A percentile compares a stretch with the other conserved stretches of the same genome.
phyloP scores from a whole-genome alignment of 2,888 invertebrate species.

The Trichopria drosophilae region DNA sequence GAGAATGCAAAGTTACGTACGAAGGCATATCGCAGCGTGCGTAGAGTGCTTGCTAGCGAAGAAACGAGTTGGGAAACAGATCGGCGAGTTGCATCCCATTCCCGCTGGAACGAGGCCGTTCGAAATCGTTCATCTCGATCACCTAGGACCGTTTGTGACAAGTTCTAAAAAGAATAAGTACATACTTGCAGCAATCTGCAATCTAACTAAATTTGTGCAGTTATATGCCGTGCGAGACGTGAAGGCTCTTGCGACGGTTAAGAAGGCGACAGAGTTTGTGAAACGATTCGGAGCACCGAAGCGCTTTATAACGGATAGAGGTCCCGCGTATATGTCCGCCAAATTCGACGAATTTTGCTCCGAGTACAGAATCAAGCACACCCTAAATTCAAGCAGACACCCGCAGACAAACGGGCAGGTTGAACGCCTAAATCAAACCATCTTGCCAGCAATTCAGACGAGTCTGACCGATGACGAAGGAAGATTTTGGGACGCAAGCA shows the following conservation, averaged over 20 bases:
- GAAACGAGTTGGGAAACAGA: slow-evolving; percentile 29
- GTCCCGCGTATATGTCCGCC: slow-evolving; percentile 29
- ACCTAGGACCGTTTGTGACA: slow-evolving; percentile 29
- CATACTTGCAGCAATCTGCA: slow-evolving; percentile 19
- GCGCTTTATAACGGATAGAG: slow-evolving; percentile 29
- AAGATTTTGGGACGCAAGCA: slow-evolving; percentile 25
- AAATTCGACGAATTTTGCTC: slow-evolving; percentile 27
- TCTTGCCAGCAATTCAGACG: slow-evolving; percentile 25
- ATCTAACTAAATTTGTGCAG: slow-evolving; percentile 24
- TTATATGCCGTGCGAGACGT: slow-evolving; percentile 31
- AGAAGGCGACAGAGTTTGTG: slow-evolving; percentile 31
- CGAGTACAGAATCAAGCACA: slow-evolving; percentile 25
- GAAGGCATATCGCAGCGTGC: slow-evolving; percentile 32
- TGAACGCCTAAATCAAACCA: slow-evolving; percentile 28
- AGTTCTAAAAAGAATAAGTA: slow-evolving; percentile 1
- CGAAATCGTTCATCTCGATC: slow-evolving; percentile 28
- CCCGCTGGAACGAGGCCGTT: slow-evolving; percentile 29
- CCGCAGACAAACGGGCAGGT: slow-evolving; percentile 35
- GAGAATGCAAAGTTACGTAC: slow-evolving; percentile 24
- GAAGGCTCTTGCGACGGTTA: slow-evolving; percentile 17
- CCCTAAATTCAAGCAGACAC: slow-evolving; percentile 32
- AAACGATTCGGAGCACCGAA: slow-evolving; percentile 30
- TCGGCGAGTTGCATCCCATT: slow-evolving; percentile 34
- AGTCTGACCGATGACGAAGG: slow-evolving; percentile 18
- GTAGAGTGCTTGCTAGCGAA: slow-evolving; percentile 21